A percentile compares a stretch with the other conserved stretches of the same genome.
These are phyloP conservation scores for Chromoteleia sp. DNA, from an alignment of 2,888 invertebrate genomes.

Conservation along the genomic window DNA sequence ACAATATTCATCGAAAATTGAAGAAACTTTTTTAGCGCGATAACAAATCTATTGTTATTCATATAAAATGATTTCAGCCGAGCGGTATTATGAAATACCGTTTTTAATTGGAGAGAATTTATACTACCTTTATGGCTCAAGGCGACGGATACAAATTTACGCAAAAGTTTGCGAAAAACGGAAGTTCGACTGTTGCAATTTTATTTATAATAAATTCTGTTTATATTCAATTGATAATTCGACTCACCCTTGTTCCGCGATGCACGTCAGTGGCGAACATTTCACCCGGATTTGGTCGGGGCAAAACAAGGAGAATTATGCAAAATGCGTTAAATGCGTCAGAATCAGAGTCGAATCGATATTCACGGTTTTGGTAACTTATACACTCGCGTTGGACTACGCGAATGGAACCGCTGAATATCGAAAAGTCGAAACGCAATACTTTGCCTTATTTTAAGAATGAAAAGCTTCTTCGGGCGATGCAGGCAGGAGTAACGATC, in stretches of 20 bases:
- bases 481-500: neutral
- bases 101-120: conserved; percentile 36
- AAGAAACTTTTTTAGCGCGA: conserved; percentile 22
- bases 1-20: conserved; percentile 29
- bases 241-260: too few relatives aligned
- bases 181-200: conserved; percentile 4
- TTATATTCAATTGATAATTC: conserved; percentile 30
- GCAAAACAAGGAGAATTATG: conserved; percentile 37
- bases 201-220: conserved; percentile 32
- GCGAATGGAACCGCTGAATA: conserved; percentile 12
- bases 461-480: conserved; percentile 4
- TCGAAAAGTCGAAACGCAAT: conserved; percentile 19
- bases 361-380: conserved; percentile 39
- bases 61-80: conserved; percentile 20
- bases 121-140: conserved; percentile 19
- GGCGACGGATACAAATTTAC: conserved; percentile 10
- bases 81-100: conserved; percentile 30
- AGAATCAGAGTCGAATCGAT: conserved; percentile 41
- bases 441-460: conserved; percentile 17
- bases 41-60: conserved; percentile 23
- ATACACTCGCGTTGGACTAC: conserved; percentile 11
- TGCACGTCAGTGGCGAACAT: too few relatives aligned
- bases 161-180: conserved; percentile 9
- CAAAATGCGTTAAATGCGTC: conserved; percentile 34
- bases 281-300: too few relatives aligned